Conservation (phyloP, 2,888 invertebrate species). For the Azorinus chamasolen region DNA sequence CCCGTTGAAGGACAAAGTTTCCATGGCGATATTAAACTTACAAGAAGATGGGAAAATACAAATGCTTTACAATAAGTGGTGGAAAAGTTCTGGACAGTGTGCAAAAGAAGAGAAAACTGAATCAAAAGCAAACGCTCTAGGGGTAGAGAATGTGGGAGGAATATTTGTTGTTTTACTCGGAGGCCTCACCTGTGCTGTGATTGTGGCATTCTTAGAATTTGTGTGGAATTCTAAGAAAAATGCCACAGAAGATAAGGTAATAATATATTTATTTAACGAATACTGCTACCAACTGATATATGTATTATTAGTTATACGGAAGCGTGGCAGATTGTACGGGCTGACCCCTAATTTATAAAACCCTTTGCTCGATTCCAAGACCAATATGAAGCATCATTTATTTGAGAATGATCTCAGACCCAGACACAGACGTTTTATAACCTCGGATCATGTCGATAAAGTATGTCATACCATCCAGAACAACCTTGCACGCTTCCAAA, state of each 20-base stretch:
- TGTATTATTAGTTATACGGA: background rate
- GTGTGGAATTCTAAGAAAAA: conserved; percentile 83
- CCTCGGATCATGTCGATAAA: too few species aligned
- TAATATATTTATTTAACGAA: conserved; percentile 18
- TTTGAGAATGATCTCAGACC: too few species aligned
- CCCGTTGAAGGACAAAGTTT: conserved; percentile 98
- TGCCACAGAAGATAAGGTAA: conserved; percentile 81
- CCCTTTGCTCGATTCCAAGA: too few species aligned
- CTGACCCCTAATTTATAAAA: background rate
- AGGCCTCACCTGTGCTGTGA: conserved; percentile 95
- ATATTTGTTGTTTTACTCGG: conserved; percentile 98
- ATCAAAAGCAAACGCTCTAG: conserved; percentile 95
- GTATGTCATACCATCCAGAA: too few species aligned
- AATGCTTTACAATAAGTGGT: conserved; percentile 97
- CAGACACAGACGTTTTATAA: too few species aligned
- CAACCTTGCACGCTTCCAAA: too few species aligned
- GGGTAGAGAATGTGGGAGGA: conserved; percentile 95
- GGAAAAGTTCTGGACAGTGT: conserved; percentile 88
- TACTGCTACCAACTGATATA: too few species aligned
- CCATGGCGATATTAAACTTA: conserved; percentile 96
- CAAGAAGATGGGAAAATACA: conserved; percentile 98
- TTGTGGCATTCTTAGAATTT: conserved; percentile 97
- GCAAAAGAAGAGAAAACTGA: conserved; percentile 90
- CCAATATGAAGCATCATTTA: too few species aligned
- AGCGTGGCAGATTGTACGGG: background rate